Percentiles rank a stretch among this genome's conserved stretches.
phyloP scores from a whole-genome alignment of 2,888 invertebrate species.

The Lamproptera curius region DNA sequence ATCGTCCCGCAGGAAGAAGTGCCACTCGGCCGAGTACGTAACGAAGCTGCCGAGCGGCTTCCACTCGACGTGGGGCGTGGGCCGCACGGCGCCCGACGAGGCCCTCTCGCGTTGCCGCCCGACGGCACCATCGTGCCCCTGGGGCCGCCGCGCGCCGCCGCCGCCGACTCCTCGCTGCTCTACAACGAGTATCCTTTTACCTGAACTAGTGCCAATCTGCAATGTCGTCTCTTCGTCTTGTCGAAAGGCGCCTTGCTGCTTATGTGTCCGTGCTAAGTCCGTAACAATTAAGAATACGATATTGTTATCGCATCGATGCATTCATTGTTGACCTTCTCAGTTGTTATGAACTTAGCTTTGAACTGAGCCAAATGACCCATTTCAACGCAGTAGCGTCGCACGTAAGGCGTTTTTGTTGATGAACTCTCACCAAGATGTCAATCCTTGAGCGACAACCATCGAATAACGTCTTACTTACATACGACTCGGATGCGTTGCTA shows the following conservation, averaged over 20 bases:
- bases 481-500: no score
- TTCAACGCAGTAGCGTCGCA: no score
- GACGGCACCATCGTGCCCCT: slow-evolving; percentile 89
- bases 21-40: slow-evolving; percentile 83
- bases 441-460: no score
- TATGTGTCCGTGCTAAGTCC: background rate
- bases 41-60: slow-evolving; percentile 88
- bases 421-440: no score
- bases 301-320: no score
- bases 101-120: slow-evolving; percentile 63
- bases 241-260: no score
- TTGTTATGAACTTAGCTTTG: no score
- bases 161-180: slow-evolving; percentile 77
- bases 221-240: no score
- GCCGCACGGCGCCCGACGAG: slow-evolving; percentile 91
- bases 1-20: slow-evolving; percentile 87
- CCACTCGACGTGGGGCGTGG: slow-evolving; percentile 93
- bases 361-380: no score
- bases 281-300: no score
- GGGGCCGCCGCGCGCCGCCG: slow-evolving; percentile 79
- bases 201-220: background rate
- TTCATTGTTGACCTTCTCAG: background rate
- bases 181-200: slow-evolving; percentile 95
- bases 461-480: no score
- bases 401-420: no score